Conservation (phyloP, 2,113 vertebrate genomes). For the Cryptotis parvus region DNA sequence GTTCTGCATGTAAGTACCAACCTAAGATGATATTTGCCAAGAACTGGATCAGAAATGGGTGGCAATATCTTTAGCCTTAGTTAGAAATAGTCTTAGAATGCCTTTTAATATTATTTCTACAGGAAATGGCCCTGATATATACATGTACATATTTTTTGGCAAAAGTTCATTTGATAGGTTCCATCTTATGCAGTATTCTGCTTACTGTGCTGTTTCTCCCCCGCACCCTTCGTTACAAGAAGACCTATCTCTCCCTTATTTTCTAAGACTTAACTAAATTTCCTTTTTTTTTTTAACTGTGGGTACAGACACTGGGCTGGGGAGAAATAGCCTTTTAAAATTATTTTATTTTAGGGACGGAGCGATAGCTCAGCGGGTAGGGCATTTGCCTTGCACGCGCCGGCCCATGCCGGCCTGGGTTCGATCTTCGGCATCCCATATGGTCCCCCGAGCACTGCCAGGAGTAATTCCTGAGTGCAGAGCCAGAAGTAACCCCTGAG, state of each 20-base stretch:
- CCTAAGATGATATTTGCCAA: not conserved
- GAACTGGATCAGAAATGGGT: constrained; percentile 2
- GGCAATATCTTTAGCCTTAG: not conserved
- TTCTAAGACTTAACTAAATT: not conserved
- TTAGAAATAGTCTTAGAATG: not conserved
- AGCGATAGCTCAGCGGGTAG: too few species aligned
- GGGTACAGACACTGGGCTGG: too few species aligned
- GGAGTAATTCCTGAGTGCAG: too few species aligned
- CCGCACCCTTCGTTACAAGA: not conserved
- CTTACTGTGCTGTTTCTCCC: not conserved
- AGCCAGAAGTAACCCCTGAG: too few species aligned
- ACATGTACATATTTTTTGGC: constrained; percentile 17
- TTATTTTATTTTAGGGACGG: too few species aligned
- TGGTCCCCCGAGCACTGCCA: too few species aligned
- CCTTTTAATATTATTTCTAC: constrained; percentile 15
- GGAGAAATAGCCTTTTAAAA: too few species aligned
- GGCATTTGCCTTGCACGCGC: too few species aligned
- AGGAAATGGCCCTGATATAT: not conserved
- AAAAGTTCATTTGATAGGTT: constrained; percentile 3
- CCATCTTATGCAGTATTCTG: not conserved
- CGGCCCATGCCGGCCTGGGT: too few species aligned
- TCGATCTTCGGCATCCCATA: too few species aligned
- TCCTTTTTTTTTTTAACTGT: too few species aligned
- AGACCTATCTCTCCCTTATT: not conserved
- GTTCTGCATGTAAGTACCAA: not conserved